Evolutionary conservation across 1,140 invertebrate species (phyloP).

Genomic region (Maniola jurtina): DNA sequence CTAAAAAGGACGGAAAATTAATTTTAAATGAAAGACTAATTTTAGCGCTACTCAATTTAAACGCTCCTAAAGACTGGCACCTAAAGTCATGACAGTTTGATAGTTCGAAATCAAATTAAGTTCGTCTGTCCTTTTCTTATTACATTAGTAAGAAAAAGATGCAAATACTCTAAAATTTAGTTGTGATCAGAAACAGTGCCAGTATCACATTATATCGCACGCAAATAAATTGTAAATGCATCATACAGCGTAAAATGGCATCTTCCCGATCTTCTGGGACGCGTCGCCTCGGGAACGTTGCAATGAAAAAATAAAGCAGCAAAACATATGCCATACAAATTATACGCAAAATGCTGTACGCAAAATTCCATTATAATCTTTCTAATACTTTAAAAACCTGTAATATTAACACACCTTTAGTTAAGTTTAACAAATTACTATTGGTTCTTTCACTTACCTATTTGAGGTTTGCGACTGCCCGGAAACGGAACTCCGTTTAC

Average conservation of each 20-base stretch:
- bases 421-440: slow-evolving; percentile 6
- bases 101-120: too few species aligned
- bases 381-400: slow-evolving; percentile 3
- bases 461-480: slow-evolving; percentile 68
- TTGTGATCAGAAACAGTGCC: too few species aligned
- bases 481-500: slow-evolving; percentile 70
- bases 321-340: slow-evolving; percentile 68
- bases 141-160: too few species aligned
- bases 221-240: slow-evolving; percentile 47
- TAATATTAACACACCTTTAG: slow-evolving; percentile 19
- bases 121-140: too few species aligned
- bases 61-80: too few species aligned
- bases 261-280: slow-evolving; percentile 12
- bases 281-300: slow-evolving; percentile 37
- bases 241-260: slow-evolving; percentile 35
- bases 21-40: too few species aligned
- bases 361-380: background rate
- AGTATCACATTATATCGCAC: slow-evolving; percentile 17
- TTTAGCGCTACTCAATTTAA: too few species aligned
- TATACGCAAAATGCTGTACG: slow-evolving; percentile 23
- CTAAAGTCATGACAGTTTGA: too few species aligned
- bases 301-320: slow-evolving; percentile 73
- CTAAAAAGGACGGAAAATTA: too few species aligned
- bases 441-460: slow-evolving; percentile 51
- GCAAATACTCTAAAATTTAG: too few species aligned